Base-by-base conservation (phyloP, 2,888 invertebrate species). In the Encarsia formosa region DNA sequence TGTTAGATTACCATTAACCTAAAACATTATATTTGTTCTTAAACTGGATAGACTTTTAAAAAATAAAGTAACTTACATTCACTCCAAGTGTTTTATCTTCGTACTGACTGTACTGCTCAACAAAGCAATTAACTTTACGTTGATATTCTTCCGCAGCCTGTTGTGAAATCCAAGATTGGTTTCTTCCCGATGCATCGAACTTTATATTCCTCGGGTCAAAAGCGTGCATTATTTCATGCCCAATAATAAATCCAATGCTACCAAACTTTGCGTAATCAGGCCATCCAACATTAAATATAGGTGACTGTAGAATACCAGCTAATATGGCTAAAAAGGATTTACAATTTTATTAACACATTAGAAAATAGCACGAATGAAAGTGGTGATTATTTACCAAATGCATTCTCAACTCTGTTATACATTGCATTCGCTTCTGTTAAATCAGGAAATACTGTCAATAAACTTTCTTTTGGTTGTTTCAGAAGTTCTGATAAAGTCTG, bases 201-300 rank as follows among this genome's bases (percentile, higher is more conserved):
- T 92, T 91, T 41, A 93, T 83, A 45, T 94, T 92, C 79, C 82
- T 71, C 67, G 89, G 88, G 68, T 91, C 90, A 64, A 91, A 91
- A 16, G 90, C 91, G 68, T 93, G 92, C 0, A 91, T 91, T 46
- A 93, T 91, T 77, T 92, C 92, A 68, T 92, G 92, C 0, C 91
- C 91, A 65, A 92, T 91, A 9, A 92, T 89, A 65, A 88, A 91
- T 2, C 92, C 92, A 59, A 93, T 91, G 5, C 89, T 89, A 20
- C 91, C 91, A 64, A 88, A 92, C 72, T 91, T 92, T 87, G 91
- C 87, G 72, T 91, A 94, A 60, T 85, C 84, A 1, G 94, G 94
- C 29, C 93, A 84, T 37, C 88, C 85, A 40, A 88, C 87, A 49
- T 85, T 86, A 78, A 92, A 94, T 81, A 94, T 93, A 2, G 87